Base-by-base conservation (phyloP, 2,113 vertebrate genomes). In the Lepus americanus region DNA sequence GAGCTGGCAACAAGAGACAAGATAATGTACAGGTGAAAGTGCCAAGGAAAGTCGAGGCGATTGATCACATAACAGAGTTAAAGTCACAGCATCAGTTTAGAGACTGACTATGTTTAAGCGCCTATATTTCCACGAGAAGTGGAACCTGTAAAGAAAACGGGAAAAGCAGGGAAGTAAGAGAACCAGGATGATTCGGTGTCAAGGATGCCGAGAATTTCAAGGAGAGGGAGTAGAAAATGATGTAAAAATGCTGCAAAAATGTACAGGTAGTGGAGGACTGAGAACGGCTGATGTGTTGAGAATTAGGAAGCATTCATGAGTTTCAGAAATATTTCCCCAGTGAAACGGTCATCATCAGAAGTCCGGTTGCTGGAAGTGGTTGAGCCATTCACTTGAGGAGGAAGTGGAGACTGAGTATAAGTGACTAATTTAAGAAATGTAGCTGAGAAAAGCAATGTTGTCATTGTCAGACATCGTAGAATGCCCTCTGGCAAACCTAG, bases 381-480 rank as follows among this genome's bases (percentile, higher is more conserved):
- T 87, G 72, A 90, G 39, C 89, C 17, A 61, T 94, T 92, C 17
- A 53, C 89, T 94, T 87, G 64, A 36, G 73, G 44, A 74, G 33
- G 7, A 90, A 79, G 20, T 90, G 6, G 6, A 77, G 8, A 53
- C 9, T 59, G 11, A 6, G 6, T 92, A 36, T 87, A 80, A 55
- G 8, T 81, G 55, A 91, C 64, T 55, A 59, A 81, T 87, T 94
- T 90, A 67, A 96, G 73, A 90, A 94, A 94, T 76, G 19, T 84
- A 16, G 11, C 72, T 79, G 31, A 94, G 29, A 79, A 69, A 66
- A 39, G 17, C 31, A 36, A 8, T 51, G 66, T 59, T 27, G 4
- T 23, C 14, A 27, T 72, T 73, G n/a, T 72, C 36, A 5, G 72
- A 1, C 16, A 64, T 61, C 6, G 61, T 36, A 39, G 59, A 36